Conservation (phyloP, 1,140 invertebrate species). For the Trinorchestia longiramus region DNA sequence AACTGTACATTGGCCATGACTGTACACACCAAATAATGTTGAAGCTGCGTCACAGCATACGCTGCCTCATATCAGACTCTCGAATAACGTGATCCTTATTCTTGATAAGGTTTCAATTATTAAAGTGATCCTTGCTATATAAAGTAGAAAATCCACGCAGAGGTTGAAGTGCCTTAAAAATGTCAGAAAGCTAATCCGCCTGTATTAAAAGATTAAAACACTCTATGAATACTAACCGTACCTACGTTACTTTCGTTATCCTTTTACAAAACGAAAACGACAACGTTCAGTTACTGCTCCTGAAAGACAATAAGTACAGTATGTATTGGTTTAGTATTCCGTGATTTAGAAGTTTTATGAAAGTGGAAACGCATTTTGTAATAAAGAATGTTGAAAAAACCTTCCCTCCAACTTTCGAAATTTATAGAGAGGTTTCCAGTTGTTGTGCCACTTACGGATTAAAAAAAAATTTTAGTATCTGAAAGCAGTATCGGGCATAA, state of each 20-base stretch:
- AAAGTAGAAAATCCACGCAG: not conserved
- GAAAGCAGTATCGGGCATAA: not conserved
- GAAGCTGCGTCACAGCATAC: no score
- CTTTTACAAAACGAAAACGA: not conserved
- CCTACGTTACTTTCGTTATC: not conserved
- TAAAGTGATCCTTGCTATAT: not conserved
- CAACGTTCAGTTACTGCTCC: not conserved
- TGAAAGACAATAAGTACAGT: no score
- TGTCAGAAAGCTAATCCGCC: no score
- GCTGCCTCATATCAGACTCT: not conserved
- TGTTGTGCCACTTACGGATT: not conserved
- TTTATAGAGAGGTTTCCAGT: not conserved
- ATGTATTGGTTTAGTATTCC: not conserved
- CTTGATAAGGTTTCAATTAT: not conserved
- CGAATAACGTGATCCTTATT: not conserved
- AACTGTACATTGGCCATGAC: conserved; percentile 25
- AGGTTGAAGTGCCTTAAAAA: not conserved
- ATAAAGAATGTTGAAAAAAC: not conserved
- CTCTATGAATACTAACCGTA: not conserved
- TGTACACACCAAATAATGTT: conserved; percentile 20
- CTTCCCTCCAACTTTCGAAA: not conserved
- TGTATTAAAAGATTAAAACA: not conserved
- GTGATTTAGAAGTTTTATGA: not conserved
- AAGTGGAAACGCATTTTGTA: not conserved
- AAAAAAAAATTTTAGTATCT: not conserved